phyloP scores from a whole-genome alignment of 37 sponge, comb jelly and placozoan genomes.

The Diacarnus erythraeanus region DNA sequence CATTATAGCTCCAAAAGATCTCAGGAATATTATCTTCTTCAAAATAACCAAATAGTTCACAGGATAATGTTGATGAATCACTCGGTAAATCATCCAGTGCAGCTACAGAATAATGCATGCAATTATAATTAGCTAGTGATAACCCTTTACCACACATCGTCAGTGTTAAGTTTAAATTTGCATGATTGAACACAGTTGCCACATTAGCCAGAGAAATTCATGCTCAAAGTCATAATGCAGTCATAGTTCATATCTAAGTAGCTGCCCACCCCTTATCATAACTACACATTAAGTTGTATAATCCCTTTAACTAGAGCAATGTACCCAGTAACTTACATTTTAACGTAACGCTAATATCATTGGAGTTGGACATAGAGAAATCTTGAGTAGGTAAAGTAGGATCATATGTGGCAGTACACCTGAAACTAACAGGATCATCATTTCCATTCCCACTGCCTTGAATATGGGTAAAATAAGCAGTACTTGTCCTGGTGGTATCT shows the following conservation, averaged over 20 bases:
- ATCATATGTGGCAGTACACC: conserved; percentile 19
- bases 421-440: conserved; percentile 22
- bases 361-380: background rate
- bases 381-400: background rate
- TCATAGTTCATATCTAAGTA: no score
- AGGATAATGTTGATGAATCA: background rate
- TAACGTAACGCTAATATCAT: background rate
- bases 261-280: no score
- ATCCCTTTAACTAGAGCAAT: no score
- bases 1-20: conserved; percentile 3
- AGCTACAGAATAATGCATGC: background rate
- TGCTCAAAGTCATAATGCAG: no score
- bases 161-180: no score
- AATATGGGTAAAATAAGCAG: background rate
- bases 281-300: no score
- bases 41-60: conserved; percentile 38
- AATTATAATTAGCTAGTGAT: no score
- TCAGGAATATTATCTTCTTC: background rate
- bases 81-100: background rate
- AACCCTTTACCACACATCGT: no score
- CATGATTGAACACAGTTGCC: no score
- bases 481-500: conserved; percentile 54
- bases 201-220: no score
- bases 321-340: no score
- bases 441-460: background rate